Evolutionary conservation across 2,797 vertebrate species (phyloP), one percentile per base, ranked within the genome.

Genomic region (Galagoides demidoff): DNA sequence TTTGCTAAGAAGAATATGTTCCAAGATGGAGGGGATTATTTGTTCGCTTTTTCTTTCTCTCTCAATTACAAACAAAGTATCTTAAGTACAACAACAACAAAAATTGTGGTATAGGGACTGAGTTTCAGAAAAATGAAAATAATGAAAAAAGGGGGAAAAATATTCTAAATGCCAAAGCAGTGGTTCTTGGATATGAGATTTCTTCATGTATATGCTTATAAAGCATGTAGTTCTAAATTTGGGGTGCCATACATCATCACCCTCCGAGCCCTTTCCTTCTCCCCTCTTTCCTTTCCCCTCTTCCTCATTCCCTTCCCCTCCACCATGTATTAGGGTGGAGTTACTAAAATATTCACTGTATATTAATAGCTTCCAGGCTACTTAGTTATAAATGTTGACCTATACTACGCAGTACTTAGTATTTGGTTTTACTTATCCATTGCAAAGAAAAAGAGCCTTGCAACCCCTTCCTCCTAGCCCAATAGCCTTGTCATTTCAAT

Each of bases 341-440:
- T 39, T 85, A 45, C 45, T 66, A 88, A 77, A 93, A 52, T 71
- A 73, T 17, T 83, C 45, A 92, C 2, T 63, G 71, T 92, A 25
- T 85, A 45, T 61, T 92, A 78, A 81, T 61, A 64, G 43, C 34
- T 88, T 95, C 29, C 25, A 85, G 52, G 55, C 17, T 77, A 71
- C 82, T 90, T 43, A 76, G 57, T 55, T 57, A 52, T 7, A 71
- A 61, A 92, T 57, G 8, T 31, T 84, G 29, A 59, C 27, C 20
- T 88, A 31, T 7, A 45, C 8, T 29, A 29, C 52, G 55, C 25
- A 73, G 39, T 87, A 81, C 16, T 89, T 66, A 13, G 8, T 68
- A 37, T 92, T 91, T 92, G 39, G n/a, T 74, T 89, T 94, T 91
- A n/a, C n/a, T 92, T 92, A 86, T 25, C 37, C 29, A 7, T 87